A percentile compares a stretch with the other conserved stretches of the same genome.
phyloP scores from a whole-genome alignment of 2,113 vertebrate genomes.

The Origma solitaria region DNA sequence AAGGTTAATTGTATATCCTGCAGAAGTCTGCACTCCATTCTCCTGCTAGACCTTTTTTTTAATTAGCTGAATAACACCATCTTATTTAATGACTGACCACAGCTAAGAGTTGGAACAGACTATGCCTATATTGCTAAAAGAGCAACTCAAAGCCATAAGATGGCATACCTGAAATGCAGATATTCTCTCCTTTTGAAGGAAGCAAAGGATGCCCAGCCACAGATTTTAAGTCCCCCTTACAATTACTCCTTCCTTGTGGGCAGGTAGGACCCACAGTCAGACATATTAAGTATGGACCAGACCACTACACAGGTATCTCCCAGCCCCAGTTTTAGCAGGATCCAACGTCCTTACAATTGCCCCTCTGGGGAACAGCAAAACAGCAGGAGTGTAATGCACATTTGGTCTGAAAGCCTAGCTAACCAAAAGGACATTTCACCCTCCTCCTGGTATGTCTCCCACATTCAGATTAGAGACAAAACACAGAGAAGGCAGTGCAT shows the following conservation, averaged over 20 bases:
- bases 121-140: background rate
- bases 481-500: background rate
- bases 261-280: background rate
- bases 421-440: background rate
- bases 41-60: slow-evolving; percentile 36
- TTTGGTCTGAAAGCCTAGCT: background rate
- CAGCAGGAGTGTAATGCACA: background rate
- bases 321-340: background rate
- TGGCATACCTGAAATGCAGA: background rate
- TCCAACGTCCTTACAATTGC: background rate
- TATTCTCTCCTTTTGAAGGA: background rate
- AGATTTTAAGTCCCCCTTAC: background rate
- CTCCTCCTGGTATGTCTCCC: background rate
- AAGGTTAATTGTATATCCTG: slow-evolving; percentile 44
- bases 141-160: background rate
- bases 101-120: background rate
- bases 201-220: background rate
- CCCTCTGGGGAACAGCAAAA: rapidly evolving
- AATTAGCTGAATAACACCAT: slow-evolving; percentile 44
- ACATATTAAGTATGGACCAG: background rate
- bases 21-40: slow-evolving; percentile 18
- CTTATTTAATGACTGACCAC: slow-evolving; percentile 31
- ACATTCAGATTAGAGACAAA: background rate
- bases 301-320: background rate
- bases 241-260: background rate